Evolutionary conservation across 1,140 invertebrate species (phyloP), one percentile per base, ranked within the genome.

Genomic region (Drosophila navojoa): DNA sequence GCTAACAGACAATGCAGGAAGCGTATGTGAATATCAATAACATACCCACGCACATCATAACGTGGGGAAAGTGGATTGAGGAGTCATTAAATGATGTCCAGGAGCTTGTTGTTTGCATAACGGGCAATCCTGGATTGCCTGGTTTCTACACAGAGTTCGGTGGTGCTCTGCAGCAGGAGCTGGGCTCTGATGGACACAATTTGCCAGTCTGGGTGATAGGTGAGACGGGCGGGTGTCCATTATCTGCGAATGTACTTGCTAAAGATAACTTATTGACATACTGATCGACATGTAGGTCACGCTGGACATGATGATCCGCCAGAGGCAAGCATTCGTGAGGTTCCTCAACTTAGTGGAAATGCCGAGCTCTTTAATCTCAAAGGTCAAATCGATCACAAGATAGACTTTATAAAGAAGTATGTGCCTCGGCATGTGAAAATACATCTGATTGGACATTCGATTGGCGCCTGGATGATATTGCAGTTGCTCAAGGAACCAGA

Each of bases 391-490:
- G 80, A 94, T n/a, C 96, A 98, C 87, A 98, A 98, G 92, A 77
- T 94, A 11, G 93, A 94, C 49, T 97, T 98, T 91, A 95, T 98
- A 45, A 93, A 94, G 63, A 93, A 95, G 64, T 95, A 95, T 81
- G 92, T 97, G 59, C 96, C 96, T 5, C 75, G 92, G 40, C 93
- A 95, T 91, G 93, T 94, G 0, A 94, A 93, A 78, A 84, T 98
- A 4, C 94, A 96, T 91, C 78, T 97, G 0, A 93, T 98, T 73
- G 97, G 96, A 1, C 97, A 98, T 93, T 98, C 97, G 0, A 96
- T 98, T 80, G 97, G 97, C 1, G 93, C 94, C 70, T 97, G 97
- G 93, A 95, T 97, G 71, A 94, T 94, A 66, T 86, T 97, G n/a
- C 94, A 97, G 76, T 80, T 97, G 16, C 77, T 98, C 4, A 94